phyloP scores from a whole-genome alignment of 2,888 invertebrate genomes.

The Diaprepes abbreviatus region DNA sequence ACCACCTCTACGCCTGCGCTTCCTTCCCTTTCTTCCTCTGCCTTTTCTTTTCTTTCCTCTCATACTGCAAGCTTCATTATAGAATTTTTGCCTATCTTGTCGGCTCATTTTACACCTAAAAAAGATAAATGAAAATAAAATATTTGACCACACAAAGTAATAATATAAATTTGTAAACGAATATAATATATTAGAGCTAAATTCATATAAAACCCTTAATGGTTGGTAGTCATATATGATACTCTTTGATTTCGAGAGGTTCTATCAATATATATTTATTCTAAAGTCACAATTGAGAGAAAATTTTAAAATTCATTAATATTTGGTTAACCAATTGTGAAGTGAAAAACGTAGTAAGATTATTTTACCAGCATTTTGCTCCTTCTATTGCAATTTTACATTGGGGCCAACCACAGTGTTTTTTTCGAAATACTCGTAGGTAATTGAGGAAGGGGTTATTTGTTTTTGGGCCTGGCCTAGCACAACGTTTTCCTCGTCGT shows the following conservation, averaged over 20 bases:
- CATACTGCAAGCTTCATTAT: conserved; percentile 49
- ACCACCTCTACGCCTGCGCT: conserved; percentile 3
- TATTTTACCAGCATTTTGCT: conserved; percentile 57
- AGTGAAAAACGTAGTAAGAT: no score
- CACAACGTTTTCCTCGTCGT: conserved; percentile 25
- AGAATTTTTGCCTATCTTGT: conserved; percentile 44
- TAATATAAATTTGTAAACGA: no score
- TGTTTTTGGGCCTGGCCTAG: conserved; percentile 48
- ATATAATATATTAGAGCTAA: no score
- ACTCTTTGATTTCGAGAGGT: no score
- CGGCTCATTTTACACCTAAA: conserved; percentile 52
- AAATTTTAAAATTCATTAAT: no score
- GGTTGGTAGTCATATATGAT: no score
- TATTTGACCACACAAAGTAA: no score
- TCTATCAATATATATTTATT: no score
- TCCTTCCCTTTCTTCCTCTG: conserved; percentile 14
- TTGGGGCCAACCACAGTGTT: conserved; percentile 58
- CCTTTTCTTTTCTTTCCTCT: conserved; percentile 20
- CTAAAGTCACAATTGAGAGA: no score
- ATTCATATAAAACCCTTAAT: no score
- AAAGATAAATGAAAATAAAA: no score
- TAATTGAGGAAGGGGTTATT: conserved; percentile 61
- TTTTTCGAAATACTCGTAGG: conserved; percentile 56
- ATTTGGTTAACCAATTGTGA: no score
- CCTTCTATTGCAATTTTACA: conserved; percentile 60